Conservation (phyloP, 2,113 vertebrate genomes). For the Hyperopisus bebe region DNA sequence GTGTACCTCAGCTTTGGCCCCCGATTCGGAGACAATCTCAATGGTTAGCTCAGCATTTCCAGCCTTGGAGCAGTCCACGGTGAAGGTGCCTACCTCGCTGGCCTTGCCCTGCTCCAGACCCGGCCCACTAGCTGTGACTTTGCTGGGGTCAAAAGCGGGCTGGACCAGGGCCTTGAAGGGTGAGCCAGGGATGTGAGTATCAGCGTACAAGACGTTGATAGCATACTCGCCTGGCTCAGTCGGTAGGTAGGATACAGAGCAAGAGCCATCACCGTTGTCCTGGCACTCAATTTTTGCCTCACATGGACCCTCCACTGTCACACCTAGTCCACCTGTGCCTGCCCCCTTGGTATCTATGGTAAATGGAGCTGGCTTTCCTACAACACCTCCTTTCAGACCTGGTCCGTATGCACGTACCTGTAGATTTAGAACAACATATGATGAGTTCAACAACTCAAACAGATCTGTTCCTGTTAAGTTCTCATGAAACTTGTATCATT, state of each 20-base stretch:
- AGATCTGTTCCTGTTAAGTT: background rate
- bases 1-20: constrained; percentile 79
- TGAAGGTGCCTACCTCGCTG: constrained; percentile 73
- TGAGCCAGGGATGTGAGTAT: constrained; percentile 81
- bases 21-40: constrained; percentile 82
- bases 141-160: constrained; percentile 73
- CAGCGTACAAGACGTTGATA: constrained; percentile 83
- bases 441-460: background rate
- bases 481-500: background rate
- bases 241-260: constrained; percentile 84
- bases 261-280: constrained; percentile 82
- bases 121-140: constrained; percentile 79
- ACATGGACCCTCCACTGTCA: constrained; percentile 83
- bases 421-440: background rate
- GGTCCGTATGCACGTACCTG: constrained; percentile 84
- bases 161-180: constrained; percentile 77
- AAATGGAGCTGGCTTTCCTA: constrained; percentile 78
- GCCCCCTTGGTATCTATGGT: constrained; percentile 86
- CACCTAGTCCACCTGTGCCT: constrained; percentile 76
- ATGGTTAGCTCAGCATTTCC: constrained; percentile 86
- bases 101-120: constrained; percentile 77
- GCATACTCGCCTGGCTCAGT: constrained; percentile 77
- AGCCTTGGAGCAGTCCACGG: constrained; percentile 82
- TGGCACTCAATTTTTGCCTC: constrained; percentile 88
- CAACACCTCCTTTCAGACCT: constrained; percentile 76